A percentile compares a stretch with the other conserved stretches of the same genome.
Conservation (phyloP, 2,797 vertebrate genomes). For the Sebastolobus altivelis region DNA sequence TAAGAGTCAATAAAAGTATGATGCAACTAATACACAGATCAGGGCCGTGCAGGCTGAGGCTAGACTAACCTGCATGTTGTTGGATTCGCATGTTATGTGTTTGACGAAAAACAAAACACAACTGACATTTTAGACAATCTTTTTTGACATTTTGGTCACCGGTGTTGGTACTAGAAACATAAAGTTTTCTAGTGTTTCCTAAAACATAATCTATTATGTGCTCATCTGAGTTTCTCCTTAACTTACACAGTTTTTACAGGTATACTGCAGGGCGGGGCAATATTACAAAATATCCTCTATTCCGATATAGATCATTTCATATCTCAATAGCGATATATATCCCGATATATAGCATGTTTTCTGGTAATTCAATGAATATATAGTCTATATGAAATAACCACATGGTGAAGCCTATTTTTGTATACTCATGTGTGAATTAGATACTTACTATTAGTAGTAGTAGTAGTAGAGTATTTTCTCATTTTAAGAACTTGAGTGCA, state of each 20-base stretch:
- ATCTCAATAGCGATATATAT: no score
- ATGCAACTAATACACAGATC: constrained; percentile 13
- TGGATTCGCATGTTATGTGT: constrained; percentile 47
- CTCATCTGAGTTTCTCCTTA: neutral
- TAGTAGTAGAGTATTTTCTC: no score
- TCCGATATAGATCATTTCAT: no score
- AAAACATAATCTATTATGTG: neutral
- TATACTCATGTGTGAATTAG: no score
- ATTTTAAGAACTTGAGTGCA: no score
- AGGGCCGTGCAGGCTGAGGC: constrained; percentile 4
- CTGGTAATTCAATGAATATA: no score
- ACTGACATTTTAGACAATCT: constrained; percentile 68
- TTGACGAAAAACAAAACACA: constrained; percentile 74
- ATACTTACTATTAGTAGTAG: no score
- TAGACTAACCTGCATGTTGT: constrained; percentile 56
- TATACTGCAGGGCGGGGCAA: neutral
- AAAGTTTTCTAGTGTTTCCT: constrained; percentile 8
- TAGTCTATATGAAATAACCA: no score
- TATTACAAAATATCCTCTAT: no score
- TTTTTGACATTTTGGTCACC: constrained; percentile 50
- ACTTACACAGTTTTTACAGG: neutral
- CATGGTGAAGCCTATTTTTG: no score
- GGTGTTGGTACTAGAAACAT: constrained; percentile 62
- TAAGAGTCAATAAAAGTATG: constrained; percentile 28
- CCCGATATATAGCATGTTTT: no score